A percentile compares a stretch with the other conserved stretches of the same genome.
phyloP scores from a whole-genome alignment of 2,113 vertebrate species.

The Solenodon paradoxus region DNA sequence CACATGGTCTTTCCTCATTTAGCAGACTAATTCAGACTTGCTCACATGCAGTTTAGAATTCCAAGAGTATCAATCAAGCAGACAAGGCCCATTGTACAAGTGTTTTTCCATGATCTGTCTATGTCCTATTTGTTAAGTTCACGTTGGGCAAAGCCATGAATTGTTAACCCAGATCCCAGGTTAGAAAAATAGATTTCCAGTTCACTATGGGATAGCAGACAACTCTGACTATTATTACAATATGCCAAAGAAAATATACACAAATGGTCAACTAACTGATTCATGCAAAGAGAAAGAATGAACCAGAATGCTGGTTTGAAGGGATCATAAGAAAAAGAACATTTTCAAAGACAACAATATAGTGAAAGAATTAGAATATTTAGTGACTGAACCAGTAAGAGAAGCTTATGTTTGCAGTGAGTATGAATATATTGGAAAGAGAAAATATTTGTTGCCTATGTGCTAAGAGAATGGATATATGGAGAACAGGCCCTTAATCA shows the following conservation, averaged over 20 bases:
- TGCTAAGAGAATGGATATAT: neutral
- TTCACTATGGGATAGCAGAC: neutral
- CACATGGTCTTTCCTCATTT: neutral
- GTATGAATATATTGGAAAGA: neutral
- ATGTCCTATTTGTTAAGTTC: neutral
- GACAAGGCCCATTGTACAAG: neutral
- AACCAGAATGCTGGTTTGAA: neutral
- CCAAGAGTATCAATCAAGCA: neutral
- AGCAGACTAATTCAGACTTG: neutral
- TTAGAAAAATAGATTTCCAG: neutral
- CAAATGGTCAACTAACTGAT: neutral
- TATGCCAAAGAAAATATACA: neutral
- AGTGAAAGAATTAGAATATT: neutral
- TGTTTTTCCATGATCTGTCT: neutral
- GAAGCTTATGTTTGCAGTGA: neutral
- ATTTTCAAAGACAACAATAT: neutral
- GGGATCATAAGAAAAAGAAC: neutral
- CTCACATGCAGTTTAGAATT: neutral
- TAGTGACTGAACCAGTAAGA: neutral
- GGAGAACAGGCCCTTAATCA: neutral
- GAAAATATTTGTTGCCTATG: neutral
- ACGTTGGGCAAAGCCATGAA: neutral
- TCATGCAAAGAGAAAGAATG: neutral
- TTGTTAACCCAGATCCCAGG: neutral
- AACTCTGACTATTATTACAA: neutral